These are phyloP conservation scores for Lacerta bilineata DNA, from an alignment of 2,797 vertebrate genomes.

Conservation along the genomic window DNA sequence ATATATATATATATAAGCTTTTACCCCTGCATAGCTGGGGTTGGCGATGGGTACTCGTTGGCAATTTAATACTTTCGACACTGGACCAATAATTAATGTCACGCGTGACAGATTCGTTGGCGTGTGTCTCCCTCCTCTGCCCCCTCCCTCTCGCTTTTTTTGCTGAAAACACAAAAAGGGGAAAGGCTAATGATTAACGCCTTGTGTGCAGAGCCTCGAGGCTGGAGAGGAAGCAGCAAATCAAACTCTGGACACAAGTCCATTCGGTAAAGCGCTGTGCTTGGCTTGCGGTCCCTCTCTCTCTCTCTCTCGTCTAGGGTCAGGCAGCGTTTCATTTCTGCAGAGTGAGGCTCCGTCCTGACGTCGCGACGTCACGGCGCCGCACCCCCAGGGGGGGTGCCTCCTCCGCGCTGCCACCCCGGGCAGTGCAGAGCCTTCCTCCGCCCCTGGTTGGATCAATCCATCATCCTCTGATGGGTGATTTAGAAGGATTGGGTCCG, in stretches of 20 bases:
- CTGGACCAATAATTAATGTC: constrained; percentile 25
- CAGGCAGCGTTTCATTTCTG: too few species aligned
- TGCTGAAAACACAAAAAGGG: constrained; percentile 26
- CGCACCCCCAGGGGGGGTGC: too few species aligned
- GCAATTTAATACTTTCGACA: constrained; percentile 14
- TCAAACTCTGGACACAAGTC: not conserved
- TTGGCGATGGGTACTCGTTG: not conserved
- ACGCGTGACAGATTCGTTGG: not conserved
- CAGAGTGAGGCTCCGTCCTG: too few species aligned
- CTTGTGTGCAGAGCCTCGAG: not conserved
- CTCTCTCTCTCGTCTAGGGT: too few species aligned
- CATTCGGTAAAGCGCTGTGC: constrained; percentile 6
- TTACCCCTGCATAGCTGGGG: not conserved
- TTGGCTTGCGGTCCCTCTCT: not conserved
- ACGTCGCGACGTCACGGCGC: too few species aligned
- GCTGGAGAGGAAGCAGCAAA: not conserved
- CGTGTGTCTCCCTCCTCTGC: not conserved
- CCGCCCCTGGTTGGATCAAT: too few species aligned
- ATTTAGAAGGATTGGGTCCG: too few species aligned
- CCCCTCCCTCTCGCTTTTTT: not conserved
- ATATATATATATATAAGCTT: not conserved
- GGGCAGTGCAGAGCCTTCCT: too few species aligned
- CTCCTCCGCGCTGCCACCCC: too few species aligned
- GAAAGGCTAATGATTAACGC: constrained; percentile 12
- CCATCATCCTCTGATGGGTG: too few species aligned